Evolutionary conservation across 2,113 vertebrate genomes (phyloP), one percentile per base, ranked within the genome.

Genomic region (Asarcornis scutulata): DNA sequence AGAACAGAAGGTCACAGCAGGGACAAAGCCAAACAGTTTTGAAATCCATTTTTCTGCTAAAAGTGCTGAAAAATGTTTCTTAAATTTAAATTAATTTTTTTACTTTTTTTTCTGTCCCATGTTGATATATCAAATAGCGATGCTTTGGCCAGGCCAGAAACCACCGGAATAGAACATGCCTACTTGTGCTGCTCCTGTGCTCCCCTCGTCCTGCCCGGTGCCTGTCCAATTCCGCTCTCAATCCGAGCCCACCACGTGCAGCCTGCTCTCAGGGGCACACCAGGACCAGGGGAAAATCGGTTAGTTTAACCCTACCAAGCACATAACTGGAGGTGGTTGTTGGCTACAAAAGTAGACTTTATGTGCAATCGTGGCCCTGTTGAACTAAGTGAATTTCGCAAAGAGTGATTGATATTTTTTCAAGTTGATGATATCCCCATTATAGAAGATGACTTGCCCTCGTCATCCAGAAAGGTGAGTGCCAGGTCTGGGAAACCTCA

Each of bases 351-450:
- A 56, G 11, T 31, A 50, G 67, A 44, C 9, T 26, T 44, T 5
- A 50, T n/a, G 32, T 58, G 36, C 62, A 34, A 8, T 59, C 26
- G 1, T 20, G 40, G 12, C 48, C 46, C 42, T 11, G 16, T 6
- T 27, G n/a, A 73, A 9, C 34, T 69, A 9, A 78, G 31, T 5
- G 20, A 34, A 31, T 80, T 48, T 40, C 12, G 16, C 48, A 14
- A 6, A 27, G 4, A 9, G 14, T 0, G 2, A 32, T 68, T 0
- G 2, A 32, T 73, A 13, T 11, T n/a, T 14, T 26, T 9, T 5
- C 6, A 42, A 14, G 31, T 20, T 22, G 42, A 4, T 4, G 17
- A 6, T 52, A n/a, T 36, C 31, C 38, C 22, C 6, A 0, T 13
- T 59, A 6, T 2, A 53, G 13, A 25, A 21, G 42, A 23, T 53